These are phyloP conservation scores for Enteromius viviparus DNA, from an alignment of 2,797 vertebrate genomes.

Conservation along the genomic window DNA sequence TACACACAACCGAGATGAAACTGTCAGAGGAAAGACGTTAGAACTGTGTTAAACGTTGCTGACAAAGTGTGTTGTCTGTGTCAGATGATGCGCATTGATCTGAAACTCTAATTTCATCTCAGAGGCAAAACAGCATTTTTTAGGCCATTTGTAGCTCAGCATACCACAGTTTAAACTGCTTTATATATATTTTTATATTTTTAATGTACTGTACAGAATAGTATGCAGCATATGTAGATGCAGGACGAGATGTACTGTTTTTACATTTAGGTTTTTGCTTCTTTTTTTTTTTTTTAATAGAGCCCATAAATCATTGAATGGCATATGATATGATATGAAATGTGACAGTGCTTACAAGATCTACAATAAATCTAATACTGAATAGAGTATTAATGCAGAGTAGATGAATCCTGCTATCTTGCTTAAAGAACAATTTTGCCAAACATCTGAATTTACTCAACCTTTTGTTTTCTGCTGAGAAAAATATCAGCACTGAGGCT, in stretches of 20 bases:
- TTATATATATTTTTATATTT: not conserved
- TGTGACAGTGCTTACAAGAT: conserved; percentile 5
- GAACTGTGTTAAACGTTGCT: conserved; percentile 20
- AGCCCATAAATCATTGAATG: not conserved
- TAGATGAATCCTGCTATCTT: not conserved
- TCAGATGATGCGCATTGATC: conserved; percentile 27
- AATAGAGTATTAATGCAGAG: not conserved
- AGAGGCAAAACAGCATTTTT: not conserved
- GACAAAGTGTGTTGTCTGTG: conserved; percentile 40
- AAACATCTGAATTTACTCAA: conserved; percentile 11
- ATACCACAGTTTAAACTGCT: not conserved
- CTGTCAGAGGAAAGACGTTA: conserved; percentile 24
- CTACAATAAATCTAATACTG: not conserved
- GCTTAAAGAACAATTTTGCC: not conserved
- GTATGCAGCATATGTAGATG: not conserved
- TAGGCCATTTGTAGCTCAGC: not conserved
- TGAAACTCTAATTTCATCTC: conserved; percentile 36
- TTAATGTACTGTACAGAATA: no score
- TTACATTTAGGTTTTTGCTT: not conserved
- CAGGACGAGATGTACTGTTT: not conserved
- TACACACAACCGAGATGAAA: conserved; percentile 23
- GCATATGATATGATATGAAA: no score
- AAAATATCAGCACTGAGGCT: not conserved
- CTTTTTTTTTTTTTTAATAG: not conserved
- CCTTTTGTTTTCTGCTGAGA: not conserved